These are phyloP conservation scores for Watsonalla cultraria DNA, from an alignment of 2,888 invertebrate species.

Conservation along the genomic window DNA sequence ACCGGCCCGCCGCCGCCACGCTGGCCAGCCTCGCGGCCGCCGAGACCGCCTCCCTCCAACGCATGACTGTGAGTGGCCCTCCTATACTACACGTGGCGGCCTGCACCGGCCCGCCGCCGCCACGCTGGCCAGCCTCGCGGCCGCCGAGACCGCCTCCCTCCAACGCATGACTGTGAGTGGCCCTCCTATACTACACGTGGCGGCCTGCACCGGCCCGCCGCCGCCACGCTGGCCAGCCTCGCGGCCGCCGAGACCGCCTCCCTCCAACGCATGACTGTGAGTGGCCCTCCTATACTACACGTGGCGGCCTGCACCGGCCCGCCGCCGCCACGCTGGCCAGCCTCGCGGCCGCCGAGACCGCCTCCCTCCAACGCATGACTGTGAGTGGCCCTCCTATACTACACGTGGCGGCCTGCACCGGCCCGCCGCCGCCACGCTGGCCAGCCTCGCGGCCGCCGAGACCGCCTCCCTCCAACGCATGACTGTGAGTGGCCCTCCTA, in stretches of 20 bases:
- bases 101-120: not conserved
- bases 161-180: too few species aligned
- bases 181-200: too few species aligned
- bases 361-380: too few species aligned
- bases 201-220: conserved; percentile 16
- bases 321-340: too few species aligned
- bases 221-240: conserved; percentile 65
- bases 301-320: not conserved
- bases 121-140: too few species aligned
- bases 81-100: not conserved
- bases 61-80: conserved; percentile 78
- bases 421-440: conserved; percentile 35
- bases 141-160: too few species aligned
- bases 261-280: conserved; percentile 82
- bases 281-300: conserved; percentile 1
- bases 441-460: conserved; percentile 78
- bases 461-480: conserved; percentile 82
- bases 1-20: conserved; percentile 19
- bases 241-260: conserved; percentile 79
- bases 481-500: conserved; percentile 61
- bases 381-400: too few species aligned
- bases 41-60: conserved; percentile 82
- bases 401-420: conserved; percentile 5
- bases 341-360: too few species aligned
- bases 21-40: conserved; percentile 68